Evolutionary conservation across 2,888 invertebrate species (phyloP), one percentile per base, ranked within the genome.

Genomic region (Lasioglossum lativentre): DNA sequence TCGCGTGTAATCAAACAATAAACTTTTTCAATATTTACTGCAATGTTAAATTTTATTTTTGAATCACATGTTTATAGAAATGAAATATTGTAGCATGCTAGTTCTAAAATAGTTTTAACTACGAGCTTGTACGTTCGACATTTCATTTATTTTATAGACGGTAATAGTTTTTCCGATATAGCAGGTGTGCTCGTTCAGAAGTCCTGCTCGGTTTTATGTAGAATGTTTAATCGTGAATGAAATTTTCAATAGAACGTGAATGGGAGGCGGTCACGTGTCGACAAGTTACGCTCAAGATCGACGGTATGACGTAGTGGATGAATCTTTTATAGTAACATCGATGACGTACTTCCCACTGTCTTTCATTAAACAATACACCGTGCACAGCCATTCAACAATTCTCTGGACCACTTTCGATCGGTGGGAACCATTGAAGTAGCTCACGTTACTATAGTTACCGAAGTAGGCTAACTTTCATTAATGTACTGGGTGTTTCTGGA

Each of bases 181-280:
- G 27, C 19, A 5, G 34, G 34, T 4, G 47, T n/a, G 34, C 68
- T 52, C 52, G 30, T 40, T n/a, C 30, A 42, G 66, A 66, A 66
- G 10, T 66, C 34, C 34, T 34, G 66, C 8, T 8, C 47, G 23
- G 14, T 47, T 45, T 12, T 4, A 56, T 30, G 16, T 14, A 19
- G 16, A 59, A 75, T 45, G 38, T 23, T 75, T 27, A 19, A 19
- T 38, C 27, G n/a, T 52, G 34, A 42, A 19, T 71, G 38, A 79
- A 79, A 84, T 74, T 85, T 73, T 79, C 84, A 85, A 85, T 85
- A 76, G 59, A 76, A 74, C 84, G 47, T 76, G 14, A 73, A 19
- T 34, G 12, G 68, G 45, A 45, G 78, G 56, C 34, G 56, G 19
- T 63, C 40, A 77, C 38, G 66, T 56, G n/a, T 40, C 1, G 12